These are phyloP conservation scores for Alces alces DNA, from an alignment of 2,113 vertebrate genomes.

Conservation along the genomic window DNA sequence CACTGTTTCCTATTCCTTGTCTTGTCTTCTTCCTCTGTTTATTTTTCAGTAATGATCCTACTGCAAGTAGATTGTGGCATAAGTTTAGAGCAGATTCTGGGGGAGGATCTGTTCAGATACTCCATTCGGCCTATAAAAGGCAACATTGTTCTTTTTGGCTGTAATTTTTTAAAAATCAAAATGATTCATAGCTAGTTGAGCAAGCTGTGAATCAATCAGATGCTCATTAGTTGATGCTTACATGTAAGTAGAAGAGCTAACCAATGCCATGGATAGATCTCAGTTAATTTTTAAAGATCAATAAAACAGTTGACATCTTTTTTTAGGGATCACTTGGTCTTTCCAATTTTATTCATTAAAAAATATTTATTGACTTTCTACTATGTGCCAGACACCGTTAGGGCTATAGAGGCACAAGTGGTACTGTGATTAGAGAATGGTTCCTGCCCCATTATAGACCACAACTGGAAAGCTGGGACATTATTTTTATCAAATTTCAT, in stretches of 20 bases:
- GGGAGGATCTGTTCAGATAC: not conserved
- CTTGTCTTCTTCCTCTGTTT: not conserved
- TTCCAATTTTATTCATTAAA: not conserved
- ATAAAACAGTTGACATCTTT: not conserved
- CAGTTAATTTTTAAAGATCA: constrained; percentile 23
- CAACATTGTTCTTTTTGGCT: not conserved
- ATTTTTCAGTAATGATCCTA: not conserved
- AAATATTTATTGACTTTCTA: not conserved
- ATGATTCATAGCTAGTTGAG: not conserved
- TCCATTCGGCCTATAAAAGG: not conserved
- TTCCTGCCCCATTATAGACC: not conserved
- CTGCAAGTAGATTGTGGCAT: not conserved
- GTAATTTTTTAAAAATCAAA: not conserved
- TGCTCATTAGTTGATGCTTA: not conserved
- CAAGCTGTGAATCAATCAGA: not conserved
- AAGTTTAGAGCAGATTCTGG: not conserved
- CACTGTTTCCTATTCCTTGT: not conserved
- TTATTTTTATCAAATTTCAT: not conserved
- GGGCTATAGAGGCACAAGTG: not conserved
- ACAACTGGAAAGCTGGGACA: not conserved
- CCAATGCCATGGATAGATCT: not conserved
- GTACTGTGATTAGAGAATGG: not conserved
- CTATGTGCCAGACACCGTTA: not conserved
- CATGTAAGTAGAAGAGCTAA: constrained; percentile 11
- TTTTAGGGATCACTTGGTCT: constrained; percentile 3